phyloP scores from a whole-genome alignment of 2,888 invertebrate genomes.

The Ochropleura plecta region DNA sequence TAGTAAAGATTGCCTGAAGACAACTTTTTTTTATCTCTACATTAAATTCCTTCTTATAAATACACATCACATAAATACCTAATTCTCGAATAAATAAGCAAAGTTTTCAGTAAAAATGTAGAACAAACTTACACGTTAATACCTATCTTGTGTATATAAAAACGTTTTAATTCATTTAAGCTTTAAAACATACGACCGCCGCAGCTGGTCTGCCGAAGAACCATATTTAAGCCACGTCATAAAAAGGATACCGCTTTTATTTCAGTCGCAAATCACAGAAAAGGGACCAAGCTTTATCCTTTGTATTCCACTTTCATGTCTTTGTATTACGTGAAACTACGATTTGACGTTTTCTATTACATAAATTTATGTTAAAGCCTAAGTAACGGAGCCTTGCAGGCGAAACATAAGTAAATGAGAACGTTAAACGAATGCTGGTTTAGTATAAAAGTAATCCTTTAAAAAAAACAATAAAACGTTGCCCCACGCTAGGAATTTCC shows the following conservation, averaged over 20 bases:
- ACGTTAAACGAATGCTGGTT: too few species aligned
- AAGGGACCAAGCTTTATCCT: constrained; percentile 27
- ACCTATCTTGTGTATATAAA: neutral
- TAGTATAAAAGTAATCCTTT: too few species aligned
- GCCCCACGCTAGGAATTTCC: too few species aligned
- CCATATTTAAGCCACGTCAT: constrained; percentile 52
- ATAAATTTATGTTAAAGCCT: neutral
- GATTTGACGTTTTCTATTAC: neutral
- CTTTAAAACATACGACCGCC: constrained; percentile 9
- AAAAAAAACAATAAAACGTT: too few species aligned
- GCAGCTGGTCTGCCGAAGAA: constrained; percentile 35
- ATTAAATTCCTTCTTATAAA: neutral
- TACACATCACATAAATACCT: too few species aligned
- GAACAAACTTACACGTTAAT: neutral
- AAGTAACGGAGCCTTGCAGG: neutral
- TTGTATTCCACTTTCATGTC: constrained; percentile 25
- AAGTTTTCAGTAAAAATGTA: neutral
- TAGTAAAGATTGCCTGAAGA: too few species aligned
- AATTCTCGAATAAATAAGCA: neutral
- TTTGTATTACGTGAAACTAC: constrained; percentile 14
- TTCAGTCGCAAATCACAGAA: constrained; percentile 43
- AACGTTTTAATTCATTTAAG: constrained; percentile 3
- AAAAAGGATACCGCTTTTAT: constrained; percentile 58
- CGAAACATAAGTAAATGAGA: neutral
- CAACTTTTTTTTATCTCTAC: too few species aligned